Percentiles rank a stretch among this genome's conserved stretches.
These are phyloP conservation scores for Epinotia bilunana DNA, from an alignment of 2,888 invertebrate genomes.

Conservation along the genomic window DNA sequence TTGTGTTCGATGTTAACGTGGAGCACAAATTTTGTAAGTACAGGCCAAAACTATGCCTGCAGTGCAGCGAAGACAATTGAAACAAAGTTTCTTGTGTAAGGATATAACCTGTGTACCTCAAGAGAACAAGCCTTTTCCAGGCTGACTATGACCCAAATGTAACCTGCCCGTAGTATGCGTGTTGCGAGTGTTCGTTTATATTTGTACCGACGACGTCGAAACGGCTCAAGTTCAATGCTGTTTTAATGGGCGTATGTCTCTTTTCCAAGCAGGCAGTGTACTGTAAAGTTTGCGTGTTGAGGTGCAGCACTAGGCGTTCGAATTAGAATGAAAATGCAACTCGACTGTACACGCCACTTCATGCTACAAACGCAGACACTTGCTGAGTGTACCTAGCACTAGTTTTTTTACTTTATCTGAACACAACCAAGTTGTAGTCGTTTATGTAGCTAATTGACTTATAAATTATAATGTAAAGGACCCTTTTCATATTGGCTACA, in stretches of 20 bases:
- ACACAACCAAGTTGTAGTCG: not conserved
- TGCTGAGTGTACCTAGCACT: slow-evolving; percentile 25
- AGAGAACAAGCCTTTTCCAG: not conserved
- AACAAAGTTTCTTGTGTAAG: not conserved
- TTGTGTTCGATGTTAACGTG: too few relatives aligned
- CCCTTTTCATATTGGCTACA: too few relatives aligned
- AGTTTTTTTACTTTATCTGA: not conserved
- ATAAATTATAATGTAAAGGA: too few relatives aligned
- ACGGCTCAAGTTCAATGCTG: slow-evolving; percentile 7
- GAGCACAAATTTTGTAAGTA: too few relatives aligned
- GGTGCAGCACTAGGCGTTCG: slow-evolving; percentile 11
- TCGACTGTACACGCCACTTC: slow-evolving; percentile 40
- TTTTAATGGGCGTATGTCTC: not conserved
- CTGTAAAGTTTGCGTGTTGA: slow-evolving; percentile 8
- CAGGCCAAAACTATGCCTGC: too few relatives aligned
- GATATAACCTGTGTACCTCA: too few relatives aligned
- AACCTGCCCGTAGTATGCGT: slow-evolving; percentile 2
- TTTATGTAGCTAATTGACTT: too few relatives aligned
- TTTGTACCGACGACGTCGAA: not conserved
- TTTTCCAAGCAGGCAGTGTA: not conserved
- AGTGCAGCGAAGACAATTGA: not conserved
- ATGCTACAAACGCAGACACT: slow-evolving; percentile 17
- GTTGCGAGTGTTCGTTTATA: not conserved
- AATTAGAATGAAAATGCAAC: slow-evolving; percentile 40
- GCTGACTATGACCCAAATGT: not conserved